Conservation (phyloP, 2,113 vertebrate species). For the Eonycteris spelaea region DNA sequence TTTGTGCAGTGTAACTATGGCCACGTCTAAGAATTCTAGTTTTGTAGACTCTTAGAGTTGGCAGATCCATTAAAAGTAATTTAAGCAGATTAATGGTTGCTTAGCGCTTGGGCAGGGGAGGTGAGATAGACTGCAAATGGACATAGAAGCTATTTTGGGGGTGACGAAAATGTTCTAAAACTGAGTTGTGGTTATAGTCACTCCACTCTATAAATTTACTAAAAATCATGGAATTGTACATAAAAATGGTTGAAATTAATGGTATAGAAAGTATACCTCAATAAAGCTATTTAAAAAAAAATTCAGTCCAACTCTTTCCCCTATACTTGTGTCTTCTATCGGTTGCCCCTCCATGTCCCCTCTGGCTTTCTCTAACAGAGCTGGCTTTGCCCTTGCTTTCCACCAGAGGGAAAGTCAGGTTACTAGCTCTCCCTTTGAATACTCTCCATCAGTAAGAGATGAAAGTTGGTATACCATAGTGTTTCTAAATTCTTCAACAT, state of each 20-base stretch:
- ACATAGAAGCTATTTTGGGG: background rate
- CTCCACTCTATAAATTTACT: background rate
- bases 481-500: background rate
- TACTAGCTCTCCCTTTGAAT: background rate
- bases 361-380: background rate
- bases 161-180: background rate
- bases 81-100: background rate
- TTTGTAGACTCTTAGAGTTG: background rate
- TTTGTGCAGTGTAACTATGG: background rate
- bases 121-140: background rate
- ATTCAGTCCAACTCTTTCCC: background rate
- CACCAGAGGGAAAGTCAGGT: background rate
- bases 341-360: background rate
- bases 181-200: background rate
- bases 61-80: background rate
- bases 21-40: background rate
- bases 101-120: background rate
- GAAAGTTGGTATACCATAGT: background rate
- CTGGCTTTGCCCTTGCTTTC: background rate
- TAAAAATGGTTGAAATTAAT: background rate
- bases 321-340: background rate
- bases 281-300: background rate
- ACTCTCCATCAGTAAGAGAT: background rate
- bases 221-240: background rate
- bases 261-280: background rate